Base-by-base conservation (phyloP, 2,797 vertebrate species). In the Helostoma temminkii region DNA sequence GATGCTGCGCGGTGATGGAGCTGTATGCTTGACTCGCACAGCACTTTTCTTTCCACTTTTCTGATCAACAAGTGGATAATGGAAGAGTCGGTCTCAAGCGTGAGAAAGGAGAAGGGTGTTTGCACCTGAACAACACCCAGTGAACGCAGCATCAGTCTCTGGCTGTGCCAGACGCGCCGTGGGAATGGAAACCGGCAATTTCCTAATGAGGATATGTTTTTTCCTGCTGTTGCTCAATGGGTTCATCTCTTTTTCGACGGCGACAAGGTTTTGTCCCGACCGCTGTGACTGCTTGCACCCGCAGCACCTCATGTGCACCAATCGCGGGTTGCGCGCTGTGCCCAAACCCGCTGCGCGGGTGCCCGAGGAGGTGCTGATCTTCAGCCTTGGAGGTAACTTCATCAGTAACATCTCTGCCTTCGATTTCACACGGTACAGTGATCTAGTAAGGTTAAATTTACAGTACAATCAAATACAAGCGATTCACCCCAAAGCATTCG, bases 341-440 rank as follows among this genome's bases (percentile, higher is more conserved):
- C 97, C 98, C 73, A 92, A 92, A 86, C 84, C 92, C 32, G 76
- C 88, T 11, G 87, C 86, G 54, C 72, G 66, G 21, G 36, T 42
- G 25, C 90, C 94, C 5, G 93, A 93, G 70, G 94, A 95, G 30
- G 85, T 96, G 79, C 93, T 94, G 70, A 94, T 96, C 66, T 95
- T 97, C 88, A 97, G 95, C 85, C 94, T 98, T 0, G 96, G 96
- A 4, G 98, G 98, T 3, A 99, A 99, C 88, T 98, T 97, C 84
- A 97, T 98, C 22, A 49, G 86, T 32, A 98, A 97, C 87, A 91
- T 98, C 90, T 96, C 95, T 0, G 95, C 94, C 41, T 90, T 92
- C 15, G 96, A 97, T 90, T 96, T 98, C 79, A 81, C 91, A 32
- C 92, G 93, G 63, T 94, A 96, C 80, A 89, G 89, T 11, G 92